Base-by-base conservation (phyloP, 2,888 invertebrate genomes). In the Hipparchia sbordonii region DNA sequence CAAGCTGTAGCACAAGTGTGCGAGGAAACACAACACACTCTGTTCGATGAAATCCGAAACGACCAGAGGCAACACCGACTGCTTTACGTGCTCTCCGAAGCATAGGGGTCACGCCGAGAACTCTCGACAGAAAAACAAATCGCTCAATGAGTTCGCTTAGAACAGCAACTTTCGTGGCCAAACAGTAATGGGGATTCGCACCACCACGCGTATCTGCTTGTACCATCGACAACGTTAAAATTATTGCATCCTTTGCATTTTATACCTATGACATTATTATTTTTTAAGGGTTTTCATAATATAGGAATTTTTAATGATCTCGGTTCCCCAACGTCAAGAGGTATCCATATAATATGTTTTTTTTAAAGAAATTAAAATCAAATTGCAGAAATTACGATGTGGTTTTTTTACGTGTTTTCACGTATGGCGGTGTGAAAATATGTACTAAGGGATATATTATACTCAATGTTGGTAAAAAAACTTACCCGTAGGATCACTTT, bases 101-200 rank as follows among this genome's bases (percentile, higher is more conserved):
- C 39, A 39, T 4, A 39, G 39, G 39, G 4, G 39, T 39, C 4
- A 2, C 39, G 4, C 39, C 4, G 4, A 2, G 2, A 39, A 39
- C 39, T 39, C 4, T 4, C 39, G n/a, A n/a, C n/a, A n/a, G n/a
- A n/a, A n/a, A n/a, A n/a, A n/a, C n/a, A n/a, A n/a, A n/a, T 5
- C 39, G 39, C 39, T 39, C 39, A 39, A 39, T 39, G 1, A 39
- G 0, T 39, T 1, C 39, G 2, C 39, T 48, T 63, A 13, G 1
- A 56, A 45, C 8, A 45, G 39, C 59, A 12, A 48, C 46, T 48
- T 59, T 68, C n/a, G 59, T 68, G 67, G 59, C 67, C 67, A 7
- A 23, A 67, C 56, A 7, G 12, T 68, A 91, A 93, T 91, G 87
- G 92, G 88, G 88, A 88, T 85, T 86, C 81, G 79, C 83, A 81